Evolutionary conservation across 2,797 vertebrate species (phyloP), one percentile per base, ranked within the genome.

Genomic region (Syndactyla subalaris): DNA sequence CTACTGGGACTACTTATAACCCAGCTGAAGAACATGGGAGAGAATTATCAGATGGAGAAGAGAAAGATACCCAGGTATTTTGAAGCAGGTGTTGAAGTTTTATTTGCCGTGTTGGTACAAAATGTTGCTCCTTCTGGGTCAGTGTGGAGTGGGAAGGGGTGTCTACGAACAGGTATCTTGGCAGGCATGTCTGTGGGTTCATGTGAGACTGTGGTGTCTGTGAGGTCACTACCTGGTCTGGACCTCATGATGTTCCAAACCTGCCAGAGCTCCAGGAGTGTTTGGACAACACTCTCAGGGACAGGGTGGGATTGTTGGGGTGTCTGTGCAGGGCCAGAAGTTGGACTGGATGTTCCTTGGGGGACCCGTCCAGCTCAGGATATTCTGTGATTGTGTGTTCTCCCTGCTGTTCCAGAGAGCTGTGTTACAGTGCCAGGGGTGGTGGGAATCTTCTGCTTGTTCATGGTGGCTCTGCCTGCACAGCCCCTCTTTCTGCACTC

Each of bases 1-100:
- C n/a, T 51, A 52, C 51, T 52, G n/a, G 3, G 2, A 26, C 29
- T 29, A 17, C n/a, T 77, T 30, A 32, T 52, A 45, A 65, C 46
- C 73, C 30, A 41, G 12, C 34, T 0, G 0, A 20, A 7, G 21
- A 41, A 10, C 12, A 36, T 6, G 13, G 20, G 13, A 9, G 26
- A 46, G 22, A 72, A 46, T 32, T 59, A 20, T 7, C 59, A 72
- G 59, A 22, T 27, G 45, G 55, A 63, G 48, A 32, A 36, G 12
- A 59, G 26, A 46, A 34, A 78, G 6, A 26, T 27, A 6, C 21
- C 22, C 13, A 6, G 26, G 26, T 6, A 14, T 46, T 71, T 71
- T 58, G 24, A 65, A 52, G 59, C 34, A 59, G 59, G 22, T 23
- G 52, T 20, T 30, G 18, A 26, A 15, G 23, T 32, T 84, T 23